Percentiles rank a stretch among this genome's conserved stretches.
Conservation (phyloP, 2,888 invertebrate genomes). For the Tachina fera region DNA sequence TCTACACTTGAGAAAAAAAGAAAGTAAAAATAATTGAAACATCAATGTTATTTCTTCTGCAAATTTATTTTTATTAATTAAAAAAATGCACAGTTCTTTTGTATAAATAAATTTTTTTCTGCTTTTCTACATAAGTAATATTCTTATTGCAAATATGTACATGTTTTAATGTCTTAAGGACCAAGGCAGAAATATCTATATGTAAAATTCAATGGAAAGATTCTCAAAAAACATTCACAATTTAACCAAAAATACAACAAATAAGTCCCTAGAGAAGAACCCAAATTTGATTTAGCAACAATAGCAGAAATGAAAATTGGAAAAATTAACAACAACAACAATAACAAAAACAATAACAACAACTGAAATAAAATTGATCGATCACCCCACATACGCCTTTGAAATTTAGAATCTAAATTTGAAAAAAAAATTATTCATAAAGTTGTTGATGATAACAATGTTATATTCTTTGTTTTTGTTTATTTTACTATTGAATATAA, state of each 20-base stretch:
- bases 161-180: slow-evolving; percentile 31
- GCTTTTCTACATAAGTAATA: neutral
- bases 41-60: slow-evolving; percentile 3
- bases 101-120: neutral
- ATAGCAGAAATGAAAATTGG: slow-evolving; percentile 14
- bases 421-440: neutral
- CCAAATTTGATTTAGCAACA: neutral
- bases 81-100: slow-evolving; percentile 10
- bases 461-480: slow-evolving; percentile 16
- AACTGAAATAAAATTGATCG: slow-evolving; percentile 40
- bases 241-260: slow-evolving; percentile 13
- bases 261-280: neutral
- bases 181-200: neutral
- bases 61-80: slow-evolving; percentile 21
- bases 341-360: neutral
- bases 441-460: slow-evolving; percentile 7
- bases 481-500: slow-evolving; percentile 30
- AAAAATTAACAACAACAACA: neutral
- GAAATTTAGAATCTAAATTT: neutral
- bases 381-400: slow-evolving; percentile 48
- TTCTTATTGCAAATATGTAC: slow-evolving; percentile 48
- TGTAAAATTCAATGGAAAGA: slow-evolving; percentile 1
- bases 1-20: too few relatives aligned
- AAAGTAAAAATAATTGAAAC: too few relatives aligned
- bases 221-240: slow-evolving; percentile 3